Conservation (phyloP, 2,888 invertebrate genomes). For the Malachius bipustulatus region DNA sequence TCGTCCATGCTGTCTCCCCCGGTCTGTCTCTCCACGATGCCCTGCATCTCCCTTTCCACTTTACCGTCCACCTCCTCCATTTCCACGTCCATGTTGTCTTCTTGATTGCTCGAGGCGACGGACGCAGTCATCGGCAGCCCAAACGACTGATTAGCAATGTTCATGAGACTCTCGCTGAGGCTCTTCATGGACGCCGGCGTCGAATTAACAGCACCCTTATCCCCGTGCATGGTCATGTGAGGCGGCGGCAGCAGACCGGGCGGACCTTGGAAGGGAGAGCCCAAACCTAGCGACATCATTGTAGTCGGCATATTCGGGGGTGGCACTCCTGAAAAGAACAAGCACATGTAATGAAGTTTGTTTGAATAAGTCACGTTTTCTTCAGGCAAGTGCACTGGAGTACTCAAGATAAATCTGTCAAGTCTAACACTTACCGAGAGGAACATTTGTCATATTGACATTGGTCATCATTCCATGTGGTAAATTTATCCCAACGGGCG, state of each 20-base stretch:
- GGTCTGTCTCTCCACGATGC: slow-evolving; percentile 16
- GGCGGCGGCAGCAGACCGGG: slow-evolving; percentile 11
- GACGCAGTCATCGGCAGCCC: background rate
- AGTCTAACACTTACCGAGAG: background rate
- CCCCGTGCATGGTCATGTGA: slow-evolving; percentile 9
- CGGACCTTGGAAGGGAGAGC: slow-evolving; percentile 33
- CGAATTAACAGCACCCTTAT: background rate
- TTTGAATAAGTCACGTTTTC: too few relatives aligned
- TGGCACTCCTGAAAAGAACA: slow-evolving; percentile 28
- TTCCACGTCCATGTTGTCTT: slow-evolving; percentile 74
- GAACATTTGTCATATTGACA: slow-evolving; percentile 23
- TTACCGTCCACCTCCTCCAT: slow-evolving; percentile 45
- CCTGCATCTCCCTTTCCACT: slow-evolving; percentile 12
- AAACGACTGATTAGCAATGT: background rate
- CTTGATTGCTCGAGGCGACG: slow-evolving; percentile 30
- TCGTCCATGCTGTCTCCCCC: too few relatives aligned
- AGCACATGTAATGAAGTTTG: too few relatives aligned
- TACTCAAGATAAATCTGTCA: too few relatives aligned
- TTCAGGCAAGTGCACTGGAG: too few relatives aligned
- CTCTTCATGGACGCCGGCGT: slow-evolving; percentile 20
- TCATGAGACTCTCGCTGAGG: slow-evolving; percentile 29
- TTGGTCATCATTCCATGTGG: slow-evolving; percentile 42
- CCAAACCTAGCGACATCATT: slow-evolving; percentile 33
- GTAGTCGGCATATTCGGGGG: slow-evolving; percentile 43
- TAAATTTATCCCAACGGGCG: slow-evolving; percentile 32